Conservation (phyloP, 2,888 invertebrate species). For the Drosophila lacicola region DNA sequence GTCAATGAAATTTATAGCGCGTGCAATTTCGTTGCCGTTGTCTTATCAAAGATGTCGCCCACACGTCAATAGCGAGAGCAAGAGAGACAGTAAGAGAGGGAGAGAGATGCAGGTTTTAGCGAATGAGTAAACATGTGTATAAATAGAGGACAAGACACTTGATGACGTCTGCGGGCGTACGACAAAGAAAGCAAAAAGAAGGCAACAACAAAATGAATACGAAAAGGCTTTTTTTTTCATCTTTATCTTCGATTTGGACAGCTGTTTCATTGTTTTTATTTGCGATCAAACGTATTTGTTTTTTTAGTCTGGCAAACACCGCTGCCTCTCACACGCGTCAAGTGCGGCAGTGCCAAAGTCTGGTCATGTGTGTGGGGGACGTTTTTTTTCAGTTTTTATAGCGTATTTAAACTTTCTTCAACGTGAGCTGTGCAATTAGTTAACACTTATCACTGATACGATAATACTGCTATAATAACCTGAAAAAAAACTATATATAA, state of each 20-base stretch:
- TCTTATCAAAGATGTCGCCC: slow-evolving; percentile 41
- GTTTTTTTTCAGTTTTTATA: slow-evolving; percentile 13
- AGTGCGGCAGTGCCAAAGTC: slow-evolving; percentile 4
- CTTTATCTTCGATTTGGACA: slow-evolving; percentile 53
- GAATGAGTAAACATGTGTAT: slow-evolving; percentile 1
- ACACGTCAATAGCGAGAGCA: slow-evolving; percentile 13
- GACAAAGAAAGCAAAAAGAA: slow-evolving; percentile 22
- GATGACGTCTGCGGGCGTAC: slow-evolving; percentile 52
- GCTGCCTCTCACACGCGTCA: slow-evolving; percentile 38
- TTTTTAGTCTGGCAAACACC: slow-evolving; percentile 21
- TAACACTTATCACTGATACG: slow-evolving; percentile 51
- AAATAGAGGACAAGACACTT: slow-evolving; percentile 11
- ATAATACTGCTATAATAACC: slow-evolving; percentile 21
- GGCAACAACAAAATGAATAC: slow-evolving; percentile 12
- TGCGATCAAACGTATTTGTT: slow-evolving; percentile 23
- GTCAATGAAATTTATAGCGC: slow-evolving; percentile 63
- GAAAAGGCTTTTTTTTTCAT: slow-evolving; percentile 19
- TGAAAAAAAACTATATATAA: not conserved
- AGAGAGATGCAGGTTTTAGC: not conserved
- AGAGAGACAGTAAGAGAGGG: not conserved
- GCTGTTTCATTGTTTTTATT: slow-evolving; percentile 56
- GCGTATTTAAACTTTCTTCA: slow-evolving; percentile 55
- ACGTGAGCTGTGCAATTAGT: slow-evolving; percentile 44
- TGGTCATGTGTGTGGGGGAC: slow-evolving; percentile 31
- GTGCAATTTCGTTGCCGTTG: slow-evolving; percentile 58